Base-by-base conservation (phyloP, 2,113 vertebrate genomes). In the Martes martes region DNA sequence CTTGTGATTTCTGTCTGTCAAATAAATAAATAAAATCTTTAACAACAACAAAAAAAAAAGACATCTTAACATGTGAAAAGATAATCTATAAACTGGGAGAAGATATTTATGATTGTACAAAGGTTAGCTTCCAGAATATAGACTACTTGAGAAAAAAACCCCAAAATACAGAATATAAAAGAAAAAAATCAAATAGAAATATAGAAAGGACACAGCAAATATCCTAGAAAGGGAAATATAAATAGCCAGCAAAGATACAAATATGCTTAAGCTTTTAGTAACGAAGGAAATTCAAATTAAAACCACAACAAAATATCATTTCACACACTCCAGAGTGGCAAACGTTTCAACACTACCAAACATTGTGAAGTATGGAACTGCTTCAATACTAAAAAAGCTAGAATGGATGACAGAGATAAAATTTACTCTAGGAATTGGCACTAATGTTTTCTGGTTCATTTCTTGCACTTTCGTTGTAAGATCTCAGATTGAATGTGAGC, bases 211-310 rank as follows among this genome's bases (percentile, higher is more conserved):
- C 55, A 83, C 7, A 23, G 63, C 76, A 81, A 81, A 36, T 84
- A 63, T 84, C 33, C 59, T 42, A 92, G 80, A 81, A 91, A 84
- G 61, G 91, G 33, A 59, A 92, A 92, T 78, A 92, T 78, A 74
- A 84, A 42, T 36, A 52, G 52, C 39, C 21, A 57, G 16, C n/a
- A 73, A 92, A 73, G 19, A 69, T 2, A n/a, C 74, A 84, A 61
- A 45, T 45, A 74, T 21, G 31, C 55, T 84, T 42, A 73, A 73
- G 19, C 9, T 42, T 81, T 81, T 15, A 69, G 23, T 71, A 67
- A 80, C 67, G 42, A 91, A 91, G 76, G 10, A 80, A 67, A 80
- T 31, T 67, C 33, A 67, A 45, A 80, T 91, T 89, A 80, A 80
- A 80, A 52, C 11, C 16, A 80, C 45, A 91, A 79, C 45, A 26